phyloP scores from a whole-genome alignment of 1,140 invertebrate genomes.

The Lordiphosa clarofinis region DNA sequence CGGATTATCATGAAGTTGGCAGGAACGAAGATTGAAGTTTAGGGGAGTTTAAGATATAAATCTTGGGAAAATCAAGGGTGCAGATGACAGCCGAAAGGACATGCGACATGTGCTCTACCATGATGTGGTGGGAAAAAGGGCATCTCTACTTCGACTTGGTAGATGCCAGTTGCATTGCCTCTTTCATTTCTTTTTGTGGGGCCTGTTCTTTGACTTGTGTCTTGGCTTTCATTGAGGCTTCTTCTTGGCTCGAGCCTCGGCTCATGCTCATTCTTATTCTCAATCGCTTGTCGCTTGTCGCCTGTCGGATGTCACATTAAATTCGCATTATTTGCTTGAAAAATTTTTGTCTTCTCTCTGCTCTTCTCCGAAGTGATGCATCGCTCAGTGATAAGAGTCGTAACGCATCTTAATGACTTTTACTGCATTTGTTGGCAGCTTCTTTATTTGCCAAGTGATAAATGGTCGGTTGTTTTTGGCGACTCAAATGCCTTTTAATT shows the following conservation, averaged over 20 bases:
- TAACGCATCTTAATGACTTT: conserved; percentile 42
- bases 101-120: too few species aligned
- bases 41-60: too few species aligned
- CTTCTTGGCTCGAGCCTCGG: conserved; percentile 22
- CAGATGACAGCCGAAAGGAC: too few species aligned
- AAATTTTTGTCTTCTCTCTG: conserved; percentile 60
- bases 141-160: conserved; percentile 6
- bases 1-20: conserved; percentile 1
- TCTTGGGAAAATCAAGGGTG: too few species aligned
- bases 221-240: conserved; percentile 40
- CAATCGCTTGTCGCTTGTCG: conserved; percentile 37
- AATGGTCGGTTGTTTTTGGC: conserved; percentile 36
- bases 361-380: conserved; percentile 20
- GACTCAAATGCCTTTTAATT: conserved; percentile 62
- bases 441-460: too few species aligned
- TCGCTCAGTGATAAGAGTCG: conserved; percentile 29
- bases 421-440: conserved; percentile 37
- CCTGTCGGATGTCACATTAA: conserved; percentile 72
- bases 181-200: conserved; percentile 12
- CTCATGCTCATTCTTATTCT: conserved; percentile 6
- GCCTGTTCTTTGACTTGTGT: conserved; percentile 9
- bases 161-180: too few species aligned
- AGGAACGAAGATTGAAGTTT: not conserved
- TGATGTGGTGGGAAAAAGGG: not conserved
- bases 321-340: conserved; percentile 72